Conservation (phyloP, 2,797 vertebrate genomes). For the Botia kubotai region DNA sequence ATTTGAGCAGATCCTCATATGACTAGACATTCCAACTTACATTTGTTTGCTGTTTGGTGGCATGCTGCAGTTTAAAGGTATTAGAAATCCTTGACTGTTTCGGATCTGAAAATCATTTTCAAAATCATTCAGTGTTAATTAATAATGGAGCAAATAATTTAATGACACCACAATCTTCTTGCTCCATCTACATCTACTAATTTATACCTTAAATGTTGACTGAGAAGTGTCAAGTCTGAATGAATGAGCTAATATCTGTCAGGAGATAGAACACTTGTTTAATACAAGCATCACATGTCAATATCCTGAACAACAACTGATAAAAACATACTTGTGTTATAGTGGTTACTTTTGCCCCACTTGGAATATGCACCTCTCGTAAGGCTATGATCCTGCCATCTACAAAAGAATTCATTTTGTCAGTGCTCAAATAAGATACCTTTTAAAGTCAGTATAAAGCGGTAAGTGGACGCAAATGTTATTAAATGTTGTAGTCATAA, state of each 20-base stretch:
- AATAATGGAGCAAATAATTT: background rate
- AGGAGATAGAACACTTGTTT: slow-evolving; percentile 28
- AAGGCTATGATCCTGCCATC: slow-evolving; percentile 55
- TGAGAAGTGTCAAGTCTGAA: slow-evolving; percentile 69
- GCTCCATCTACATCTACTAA: background rate
- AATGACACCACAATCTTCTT: background rate
- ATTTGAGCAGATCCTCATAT: no score
- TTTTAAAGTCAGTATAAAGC: background rate
- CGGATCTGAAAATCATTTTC: slow-evolving; percentile 69
- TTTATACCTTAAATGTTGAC: slow-evolving; percentile 71
- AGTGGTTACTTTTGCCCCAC: slow-evolving; percentile 44
- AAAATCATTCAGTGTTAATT: background rate
- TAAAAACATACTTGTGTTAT: slow-evolving; percentile 49
- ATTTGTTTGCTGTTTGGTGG: slow-evolving; percentile 74
- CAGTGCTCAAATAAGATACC: background rate
- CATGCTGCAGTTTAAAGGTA: slow-evolving; percentile 75
- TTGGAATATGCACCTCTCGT: slow-evolving; percentile 52
- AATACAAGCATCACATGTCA: background rate
- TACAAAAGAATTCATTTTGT: slow-evolving; percentile 41
- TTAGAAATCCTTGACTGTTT: slow-evolving; percentile 73
- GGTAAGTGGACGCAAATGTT: background rate
- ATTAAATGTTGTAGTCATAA: background rate
- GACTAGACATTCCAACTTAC: slow-evolving; percentile 52
- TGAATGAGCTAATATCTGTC: slow-evolving; percentile 70
- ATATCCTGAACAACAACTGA: background rate